These are phyloP conservation scores for Picus viridis DNA, from an alignment of 2,797 vertebrate genomes.

Conservation along the genomic window DNA sequence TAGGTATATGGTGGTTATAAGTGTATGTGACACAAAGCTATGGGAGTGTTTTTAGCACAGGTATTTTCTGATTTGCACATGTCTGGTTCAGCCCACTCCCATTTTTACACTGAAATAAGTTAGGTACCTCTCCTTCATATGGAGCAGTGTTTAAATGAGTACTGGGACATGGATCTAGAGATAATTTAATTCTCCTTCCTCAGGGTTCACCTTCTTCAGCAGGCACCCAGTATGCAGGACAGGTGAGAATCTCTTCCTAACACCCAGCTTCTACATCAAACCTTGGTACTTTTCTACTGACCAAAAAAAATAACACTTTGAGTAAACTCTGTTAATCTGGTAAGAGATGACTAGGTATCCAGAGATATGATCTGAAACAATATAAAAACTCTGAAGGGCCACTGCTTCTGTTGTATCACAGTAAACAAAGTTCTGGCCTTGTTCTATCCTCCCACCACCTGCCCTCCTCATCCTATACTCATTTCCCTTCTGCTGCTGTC, in stretches of 20 bases:
- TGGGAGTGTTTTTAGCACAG: not conserved
- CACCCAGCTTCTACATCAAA: not conserved
- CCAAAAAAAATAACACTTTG: not conserved
- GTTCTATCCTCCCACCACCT: not conserved
- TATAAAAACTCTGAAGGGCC: not conserved
- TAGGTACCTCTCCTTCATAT: not conserved
- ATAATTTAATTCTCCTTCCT: not conserved
- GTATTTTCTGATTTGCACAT: not conserved
- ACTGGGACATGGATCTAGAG: not conserved
- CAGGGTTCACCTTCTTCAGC: conserved; percentile 40
- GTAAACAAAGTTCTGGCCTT: not conserved
- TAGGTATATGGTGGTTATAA: not conserved
- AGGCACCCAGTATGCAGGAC: conserved; percentile 57
- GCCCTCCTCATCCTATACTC: not conserved
- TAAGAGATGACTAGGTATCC: not conserved
- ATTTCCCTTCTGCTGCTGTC: not conserved
- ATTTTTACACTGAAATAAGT: not conserved
- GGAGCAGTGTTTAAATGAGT: not conserved
- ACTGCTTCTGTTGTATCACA: not conserved
- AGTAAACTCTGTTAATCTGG: not conserved
- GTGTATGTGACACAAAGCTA: not conserved
- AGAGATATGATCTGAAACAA: not conserved
- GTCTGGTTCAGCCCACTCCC: not conserved
- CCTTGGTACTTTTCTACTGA: not conserved
- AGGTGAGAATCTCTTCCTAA: conserved; percentile 35